Percentiles rank a stretch among this genome's conserved stretches.
phyloP scores from a whole-genome alignment of 2,888 invertebrate genomes.

The Schizotus pectinicornis region DNA sequence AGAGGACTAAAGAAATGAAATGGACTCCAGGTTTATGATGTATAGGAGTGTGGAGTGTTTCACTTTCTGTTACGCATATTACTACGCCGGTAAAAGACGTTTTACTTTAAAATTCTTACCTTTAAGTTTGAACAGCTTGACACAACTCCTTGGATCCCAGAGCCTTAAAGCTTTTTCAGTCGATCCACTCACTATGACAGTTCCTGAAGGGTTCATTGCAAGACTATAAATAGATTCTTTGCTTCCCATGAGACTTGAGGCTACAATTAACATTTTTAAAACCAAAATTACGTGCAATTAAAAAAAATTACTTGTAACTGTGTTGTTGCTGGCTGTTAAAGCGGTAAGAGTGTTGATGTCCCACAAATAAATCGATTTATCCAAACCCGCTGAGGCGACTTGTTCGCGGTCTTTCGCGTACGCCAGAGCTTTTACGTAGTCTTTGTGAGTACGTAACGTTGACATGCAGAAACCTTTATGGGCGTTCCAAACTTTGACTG shows the following conservation, averaged over 20 bases:
- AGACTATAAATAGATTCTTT: slow-evolving; percentile 99
- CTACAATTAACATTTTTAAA: too few species aligned
- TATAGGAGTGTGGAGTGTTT: too few species aligned
- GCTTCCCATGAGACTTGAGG: slow-evolving; percentile 94
- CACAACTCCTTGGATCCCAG: slow-evolving; percentile 97
- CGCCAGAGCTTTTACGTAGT: slow-evolving; percentile 97
- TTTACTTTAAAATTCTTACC: too few species aligned
- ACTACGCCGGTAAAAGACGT: too few species aligned
- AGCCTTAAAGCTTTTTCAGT: slow-evolving; percentile 94
- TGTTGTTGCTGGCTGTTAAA: slow-evolving; percentile 97
- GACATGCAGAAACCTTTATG: slow-evolving; percentile 99
- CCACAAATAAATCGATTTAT: slow-evolving; percentile 97
- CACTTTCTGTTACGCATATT: too few species aligned
- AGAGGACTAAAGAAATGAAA: too few species aligned
- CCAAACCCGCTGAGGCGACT: slow-evolving; percentile 95
- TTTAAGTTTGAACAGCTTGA: slow-evolving; percentile 92
- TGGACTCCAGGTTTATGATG: too few species aligned
- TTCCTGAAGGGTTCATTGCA: slow-evolving; percentile 97
- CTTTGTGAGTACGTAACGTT: slow-evolving; percentile 95
- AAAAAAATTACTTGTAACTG: slow-evolving; percentile 83
- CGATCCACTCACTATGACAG: slow-evolving; percentile 94
- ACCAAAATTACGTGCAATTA: too few species aligned
- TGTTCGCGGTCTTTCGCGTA: slow-evolving; percentile 97
- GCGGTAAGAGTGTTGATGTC: slow-evolving; percentile 98
- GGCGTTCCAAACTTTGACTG: slow-evolving; percentile 99